Evolutionary conservation across 2,113 vertebrate species (phyloP).

Genomic region (Cairina moschata): DNA sequence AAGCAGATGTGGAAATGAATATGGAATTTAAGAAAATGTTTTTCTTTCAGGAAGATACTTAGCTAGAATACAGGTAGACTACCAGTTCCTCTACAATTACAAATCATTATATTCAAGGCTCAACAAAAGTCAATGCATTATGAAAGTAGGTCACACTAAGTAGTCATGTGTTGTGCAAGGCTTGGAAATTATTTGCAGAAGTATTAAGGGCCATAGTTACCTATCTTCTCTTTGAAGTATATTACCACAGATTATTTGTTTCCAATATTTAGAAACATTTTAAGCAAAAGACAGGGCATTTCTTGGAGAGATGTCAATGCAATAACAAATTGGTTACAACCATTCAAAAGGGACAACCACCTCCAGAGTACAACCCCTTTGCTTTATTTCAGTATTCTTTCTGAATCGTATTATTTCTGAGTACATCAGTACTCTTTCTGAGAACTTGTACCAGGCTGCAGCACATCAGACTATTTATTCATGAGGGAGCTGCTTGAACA

Average conservation of each 20-base stretch:
- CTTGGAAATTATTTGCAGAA: background rate
- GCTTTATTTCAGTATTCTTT: background rate
- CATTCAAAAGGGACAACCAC: background rate
- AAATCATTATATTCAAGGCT: background rate
- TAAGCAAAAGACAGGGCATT: background rate
- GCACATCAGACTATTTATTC: background rate
- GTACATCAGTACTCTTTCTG: background rate
- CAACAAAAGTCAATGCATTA: background rate
- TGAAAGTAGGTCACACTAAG: background rate
- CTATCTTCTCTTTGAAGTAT: background rate
- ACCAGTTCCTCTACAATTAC: background rate
- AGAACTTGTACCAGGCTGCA: background rate
- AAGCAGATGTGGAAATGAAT: background rate
- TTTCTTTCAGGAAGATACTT: background rate
- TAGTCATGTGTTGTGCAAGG: background rate
- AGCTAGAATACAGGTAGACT: background rate
- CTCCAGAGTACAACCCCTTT: background rate
- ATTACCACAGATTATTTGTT: background rate
- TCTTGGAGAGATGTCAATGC: background rate
- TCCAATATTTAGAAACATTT: background rate
- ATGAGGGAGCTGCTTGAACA: background rate
- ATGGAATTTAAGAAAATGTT: background rate
- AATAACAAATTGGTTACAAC: background rate
- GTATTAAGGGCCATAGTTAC: background rate
- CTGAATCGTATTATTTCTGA: too few species aligned